Base-by-base conservation (phyloP, 2,888 invertebrate species). In the Poecilus cupreus region DNA sequence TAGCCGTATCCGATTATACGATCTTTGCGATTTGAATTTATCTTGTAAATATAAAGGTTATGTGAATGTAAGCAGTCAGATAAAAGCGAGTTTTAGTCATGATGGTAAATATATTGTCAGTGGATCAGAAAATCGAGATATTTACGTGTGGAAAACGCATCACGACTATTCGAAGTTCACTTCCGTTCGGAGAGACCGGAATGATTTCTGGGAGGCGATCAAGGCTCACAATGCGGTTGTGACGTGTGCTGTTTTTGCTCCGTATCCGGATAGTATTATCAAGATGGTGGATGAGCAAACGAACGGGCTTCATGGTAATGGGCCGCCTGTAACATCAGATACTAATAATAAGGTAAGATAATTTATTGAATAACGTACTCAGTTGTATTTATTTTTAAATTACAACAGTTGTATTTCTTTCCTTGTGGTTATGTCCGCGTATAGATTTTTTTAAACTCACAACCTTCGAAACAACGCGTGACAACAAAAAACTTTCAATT, bases 131-230 rank as follows among this genome's bases (percentile, higher is more conserved):
- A 98, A 99, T 90, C 96, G 97, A 86, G 98, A 97, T 89, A 96
- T 99, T 85, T 99, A 98, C 88, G 95, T 99, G 79, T 99, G 99
- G 99, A 97, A 97, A 89, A 98, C 98, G 0, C 95, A 96, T 88
- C 97, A 98, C 86, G 98, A 98, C 87, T 97, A 97, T 88, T 95
- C 97, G 1, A 98, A 98, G 90, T 96, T 98, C 87, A 95, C 96
- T 26, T 97, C 97, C 13, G 94, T 94, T 76, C 91, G 99, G 72
- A 91, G 98, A 64, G 99, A 99, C 88, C 91, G 98, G 57, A 99
- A 99, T 88, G 96, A 97, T 88, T 98, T 96, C 89, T 99, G 98
- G 98, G 98, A 99, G 88, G 97, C 97, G 0, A 95, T 97, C 83
- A 96, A 96, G 91, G 98, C 97, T 4, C 98, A 98, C 88, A 97